Conservation (phyloP, 2,888 invertebrate species). For the Troglohyphantes excavatus region DNA sequence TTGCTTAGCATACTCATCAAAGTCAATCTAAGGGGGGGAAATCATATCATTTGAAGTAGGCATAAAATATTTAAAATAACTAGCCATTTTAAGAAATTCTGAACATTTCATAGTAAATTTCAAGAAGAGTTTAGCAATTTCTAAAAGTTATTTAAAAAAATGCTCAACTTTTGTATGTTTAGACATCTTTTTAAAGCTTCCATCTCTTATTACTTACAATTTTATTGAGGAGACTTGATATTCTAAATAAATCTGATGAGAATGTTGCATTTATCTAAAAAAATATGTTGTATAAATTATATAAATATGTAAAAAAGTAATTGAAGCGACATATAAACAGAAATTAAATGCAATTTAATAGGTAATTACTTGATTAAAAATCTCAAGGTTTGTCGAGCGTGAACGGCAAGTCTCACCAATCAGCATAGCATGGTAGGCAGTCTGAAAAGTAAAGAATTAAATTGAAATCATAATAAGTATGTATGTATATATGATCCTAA, state of each 20-base stretch:
- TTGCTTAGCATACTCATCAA: conserved; percentile 83
- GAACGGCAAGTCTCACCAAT: conserved; percentile 87
- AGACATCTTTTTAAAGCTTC: not conserved
- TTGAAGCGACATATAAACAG: not conserved
- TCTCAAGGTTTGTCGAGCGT: conserved; percentile 16
- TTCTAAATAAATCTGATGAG: conserved; percentile 84
- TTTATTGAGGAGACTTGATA: conserved; percentile 88
- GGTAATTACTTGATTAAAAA: conserved; percentile 54
- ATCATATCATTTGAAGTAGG: too few species aligned
- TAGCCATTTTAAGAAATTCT: not conserved
- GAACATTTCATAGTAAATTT: not conserved
- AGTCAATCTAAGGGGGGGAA: conserved; percentile 82
- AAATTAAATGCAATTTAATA: not conserved
- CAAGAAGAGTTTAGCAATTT: too few species aligned
- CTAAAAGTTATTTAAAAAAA: too few species aligned
- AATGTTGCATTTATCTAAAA: conserved; percentile 82
- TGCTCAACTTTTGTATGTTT: not conserved
- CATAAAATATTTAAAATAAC: too few species aligned
- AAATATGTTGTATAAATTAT: not conserved
- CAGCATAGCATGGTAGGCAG: conserved; percentile 87
- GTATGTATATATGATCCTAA: too few species aligned
- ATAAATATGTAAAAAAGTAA: not conserved
- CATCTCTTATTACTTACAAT: conserved; percentile 82
- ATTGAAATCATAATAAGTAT: conserved; percentile 1
- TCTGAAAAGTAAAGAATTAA: conserved; percentile 83